These are phyloP conservation scores for Monodelphis domestica DNA, from an alignment of 2,797 vertebrate species.

Conservation along the genomic window DNA sequence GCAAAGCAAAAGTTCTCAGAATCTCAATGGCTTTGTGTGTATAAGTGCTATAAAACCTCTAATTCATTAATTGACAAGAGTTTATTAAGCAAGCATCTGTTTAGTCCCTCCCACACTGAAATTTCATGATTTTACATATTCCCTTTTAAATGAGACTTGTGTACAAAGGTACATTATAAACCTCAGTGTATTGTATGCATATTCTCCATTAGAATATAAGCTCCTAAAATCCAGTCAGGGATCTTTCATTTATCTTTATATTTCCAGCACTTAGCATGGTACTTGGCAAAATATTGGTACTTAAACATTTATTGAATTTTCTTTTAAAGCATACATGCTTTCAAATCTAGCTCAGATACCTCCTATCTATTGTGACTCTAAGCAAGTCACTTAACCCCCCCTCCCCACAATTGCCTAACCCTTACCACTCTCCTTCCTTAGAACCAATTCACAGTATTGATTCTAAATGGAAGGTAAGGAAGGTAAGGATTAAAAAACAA, in stretches of 20 bases:
- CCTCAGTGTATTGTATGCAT: not conserved
- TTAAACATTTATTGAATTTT: not conserved
- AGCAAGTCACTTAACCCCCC: too few species aligned
- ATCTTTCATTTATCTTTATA: not conserved
- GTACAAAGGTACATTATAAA: not conserved
- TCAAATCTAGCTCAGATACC: too few species aligned
- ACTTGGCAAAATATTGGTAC: not conserved
- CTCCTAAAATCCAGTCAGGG: not conserved
- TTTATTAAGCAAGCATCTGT: not conserved
- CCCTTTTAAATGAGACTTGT: not conserved
- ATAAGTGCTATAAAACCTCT: not conserved
- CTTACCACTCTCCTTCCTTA: too few species aligned
- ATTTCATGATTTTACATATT: not conserved
- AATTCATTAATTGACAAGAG: not conserved
- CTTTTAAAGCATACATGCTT: not conserved
- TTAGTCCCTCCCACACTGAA: not conserved
- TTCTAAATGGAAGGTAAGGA: too few species aligned
- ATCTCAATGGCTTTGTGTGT: not conserved
- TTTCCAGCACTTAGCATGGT: not conserved
- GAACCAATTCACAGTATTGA: too few species aligned
- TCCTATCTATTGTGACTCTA: too few species aligned
- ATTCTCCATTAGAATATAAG: not conserved
- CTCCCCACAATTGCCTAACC: too few species aligned
- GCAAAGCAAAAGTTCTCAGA: not conserved
- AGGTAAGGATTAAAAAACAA: too few species aligned